Evolutionary conservation across 2,888 invertebrate genomes (phyloP).

Genomic region (Rhagophthalmus giganteus): DNA sequence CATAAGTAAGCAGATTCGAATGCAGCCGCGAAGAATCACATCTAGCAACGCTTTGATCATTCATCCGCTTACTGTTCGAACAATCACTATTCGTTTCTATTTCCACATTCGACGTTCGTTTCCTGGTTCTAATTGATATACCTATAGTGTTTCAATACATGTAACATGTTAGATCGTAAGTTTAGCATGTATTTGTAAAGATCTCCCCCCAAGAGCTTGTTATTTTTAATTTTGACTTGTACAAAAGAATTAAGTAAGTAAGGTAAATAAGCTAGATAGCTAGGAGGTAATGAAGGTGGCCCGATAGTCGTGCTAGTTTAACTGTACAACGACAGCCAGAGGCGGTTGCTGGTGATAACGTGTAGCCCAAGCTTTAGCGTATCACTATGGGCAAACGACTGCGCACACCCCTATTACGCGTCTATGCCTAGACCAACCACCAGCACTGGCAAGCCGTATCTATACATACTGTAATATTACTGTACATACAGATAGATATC

Average conservation of each 20-base stretch:
- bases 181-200: slow-evolving; percentile 52
- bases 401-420: not conserved
- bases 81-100: slow-evolving; percentile 39
- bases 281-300: slow-evolving; percentile 25
- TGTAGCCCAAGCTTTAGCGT: slow-evolving; percentile 2
- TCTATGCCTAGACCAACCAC: slow-evolving; percentile 22
- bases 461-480: slow-evolving; percentile 50
- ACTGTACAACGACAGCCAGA: slow-evolving; percentile 25
- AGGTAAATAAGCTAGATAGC: slow-evolving; percentile 30
- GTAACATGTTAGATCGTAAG: slow-evolving; percentile 50
- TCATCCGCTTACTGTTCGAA: slow-evolving; percentile 41
- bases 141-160: slow-evolving; percentile 43
- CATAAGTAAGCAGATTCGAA: slow-evolving; percentile 21
- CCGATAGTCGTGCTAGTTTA: slow-evolving; percentile 32
- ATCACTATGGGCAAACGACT: not conserved
- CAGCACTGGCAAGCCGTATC: slow-evolving; percentile 37
- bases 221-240: slow-evolving; percentile 33
- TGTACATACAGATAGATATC: slow-evolving; percentile 50
- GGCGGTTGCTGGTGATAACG: slow-evolving; percentile 27
- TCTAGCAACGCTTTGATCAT: slow-evolving; percentile 31
- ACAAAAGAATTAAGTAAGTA: slow-evolving; percentile 37
- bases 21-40: slow-evolving; percentile 21
- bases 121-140: slow-evolving; percentile 12
- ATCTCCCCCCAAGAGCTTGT: slow-evolving; percentile 33
- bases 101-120: slow-evolving; percentile 34